Percentiles rank a stretch among this genome's conserved stretches.
Evolutionary conservation across 2,888 invertebrate genomes (phyloP).

Genomic region (Nematopogon swammerdamellus): DNA sequence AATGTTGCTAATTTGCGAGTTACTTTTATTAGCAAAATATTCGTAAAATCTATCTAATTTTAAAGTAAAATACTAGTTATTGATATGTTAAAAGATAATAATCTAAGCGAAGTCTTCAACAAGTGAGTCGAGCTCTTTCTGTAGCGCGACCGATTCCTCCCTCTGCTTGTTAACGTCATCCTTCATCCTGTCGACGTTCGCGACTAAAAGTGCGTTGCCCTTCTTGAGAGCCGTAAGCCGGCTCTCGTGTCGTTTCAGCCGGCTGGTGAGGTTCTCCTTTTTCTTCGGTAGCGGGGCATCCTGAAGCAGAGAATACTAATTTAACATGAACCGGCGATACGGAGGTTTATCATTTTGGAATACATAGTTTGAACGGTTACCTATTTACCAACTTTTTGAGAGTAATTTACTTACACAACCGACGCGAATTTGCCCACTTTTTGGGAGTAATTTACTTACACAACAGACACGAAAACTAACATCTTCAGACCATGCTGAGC

Average conservation of each 20-base stretch:
- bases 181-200: slow-evolving; percentile 83
- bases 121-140: slow-evolving; percentile 83
- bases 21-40: slow-evolving; percentile 13
- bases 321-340: too few species aligned
- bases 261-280: slow-evolving; percentile 61
- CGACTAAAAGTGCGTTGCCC: slow-evolving; percentile 82
- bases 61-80: background rate
- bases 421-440: too few species aligned
- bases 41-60: slow-evolving; percentile 1
- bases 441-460: too few species aligned
- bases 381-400: too few species aligned
- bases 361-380: too few species aligned
- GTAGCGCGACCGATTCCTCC: slow-evolving; percentile 71
- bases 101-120: slow-evolving; percentile 77
- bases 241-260: slow-evolving; percentile 74
- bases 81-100: too few species aligned
- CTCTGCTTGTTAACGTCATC: slow-evolving; percentile 83
- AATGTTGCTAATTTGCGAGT: slow-evolving; percentile 22
- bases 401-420: too few species aligned
- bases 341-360: too few species aligned
- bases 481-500: too few species aligned
- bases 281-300: slow-evolving; percentile 66
- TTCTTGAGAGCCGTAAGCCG: slow-evolving; percentile 79
- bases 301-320: slow-evolving; percentile 23
- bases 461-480: too few species aligned